Evolutionary conservation across 2,888 invertebrate species (phyloP).

Genomic region (Encarsia formosa): DNA sequence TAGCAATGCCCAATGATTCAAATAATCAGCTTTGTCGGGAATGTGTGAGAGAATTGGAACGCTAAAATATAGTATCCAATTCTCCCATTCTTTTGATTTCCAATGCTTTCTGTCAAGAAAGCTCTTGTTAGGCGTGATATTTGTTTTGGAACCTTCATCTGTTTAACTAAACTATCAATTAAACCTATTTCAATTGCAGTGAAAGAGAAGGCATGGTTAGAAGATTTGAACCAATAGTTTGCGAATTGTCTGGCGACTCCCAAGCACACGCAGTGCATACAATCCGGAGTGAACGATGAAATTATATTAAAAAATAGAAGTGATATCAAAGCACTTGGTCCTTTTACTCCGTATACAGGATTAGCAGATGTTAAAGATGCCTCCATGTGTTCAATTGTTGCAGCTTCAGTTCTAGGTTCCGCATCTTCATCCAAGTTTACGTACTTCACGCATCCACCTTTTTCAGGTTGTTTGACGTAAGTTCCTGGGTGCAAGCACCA

Average conservation of each 20-base stretch:
- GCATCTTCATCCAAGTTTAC: no score
- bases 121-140: constrained; percentile 1
- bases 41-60: neutral
- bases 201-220: no score
- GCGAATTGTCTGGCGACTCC: neutral
- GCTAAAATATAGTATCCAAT: constrained; percentile 8
- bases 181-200: neutral
- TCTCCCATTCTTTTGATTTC: constrained; percentile 8
- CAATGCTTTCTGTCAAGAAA: neutral
- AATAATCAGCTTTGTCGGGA: neutral
- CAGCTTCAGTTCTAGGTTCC: no score
- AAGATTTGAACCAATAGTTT: neutral
- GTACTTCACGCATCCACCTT: no score
- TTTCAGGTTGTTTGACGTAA: no score
- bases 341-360: constrained; percentile 1
- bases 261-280: constrained; percentile 4
- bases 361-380: no score
- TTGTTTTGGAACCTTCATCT: constrained; percentile 6
- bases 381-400: no score
- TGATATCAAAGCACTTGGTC: constrained; percentile 11
- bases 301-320: constrained; percentile 12
- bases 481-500: constrained; percentile 16
- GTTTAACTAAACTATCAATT: neutral
- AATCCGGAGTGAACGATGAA: constrained; percentile 7
- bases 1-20: constrained; percentile 14